Base-by-base conservation (phyloP, 2,113 vertebrate species). In the Bambusicola thoracicus region DNA sequence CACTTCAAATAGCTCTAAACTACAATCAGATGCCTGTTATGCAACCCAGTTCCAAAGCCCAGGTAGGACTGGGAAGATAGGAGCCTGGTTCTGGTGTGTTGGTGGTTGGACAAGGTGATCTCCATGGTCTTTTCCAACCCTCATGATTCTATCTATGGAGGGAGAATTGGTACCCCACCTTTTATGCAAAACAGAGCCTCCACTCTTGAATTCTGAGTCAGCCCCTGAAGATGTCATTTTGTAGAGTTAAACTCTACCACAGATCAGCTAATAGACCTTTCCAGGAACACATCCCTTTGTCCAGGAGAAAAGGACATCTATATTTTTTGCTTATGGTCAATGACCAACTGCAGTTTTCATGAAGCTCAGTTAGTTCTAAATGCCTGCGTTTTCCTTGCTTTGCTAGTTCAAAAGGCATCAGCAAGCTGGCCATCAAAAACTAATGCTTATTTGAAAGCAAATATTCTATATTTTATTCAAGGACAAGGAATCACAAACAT, bases 161-260 rank as follows among this genome's bases (percentile, higher is more conserved):
- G 10, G 8, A 41, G 44, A 46, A 34, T 0, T 0, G 1, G 3
- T 34, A 46, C 44, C 13, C 16, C 38, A 24, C 3, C 6, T 22
- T 78, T 17, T 36, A 11, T 11, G 24, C 2, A 3, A 72, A 46
- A 24, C 58, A 61, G 7, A 46, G 13, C 11, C 17, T 34, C 79
- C 30, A 25, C n/a, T 21, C 65, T 36, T 32, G 49, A 65, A 44
- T 69, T 85, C 63, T 72, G 76, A 9, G 14, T 4, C 7, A 8
- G 81, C 5, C 6, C 8, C 10, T 30, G 5, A 18, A 77, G 51
- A 5, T 13, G 40, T 6, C 9, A 25, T 73, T 72, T 62, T 16
- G 18, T 22, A 9, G 40, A 10, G 6, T 77, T 81, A 72, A 86
- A 81, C 48, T 40, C 34, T 67, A n/a, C 25, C 14, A 20, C 36